Evolutionary conservation across 2,888 invertebrate species (phyloP), one percentile per base, ranked within the genome.

Genomic region (Dorcus hopei): DNA sequence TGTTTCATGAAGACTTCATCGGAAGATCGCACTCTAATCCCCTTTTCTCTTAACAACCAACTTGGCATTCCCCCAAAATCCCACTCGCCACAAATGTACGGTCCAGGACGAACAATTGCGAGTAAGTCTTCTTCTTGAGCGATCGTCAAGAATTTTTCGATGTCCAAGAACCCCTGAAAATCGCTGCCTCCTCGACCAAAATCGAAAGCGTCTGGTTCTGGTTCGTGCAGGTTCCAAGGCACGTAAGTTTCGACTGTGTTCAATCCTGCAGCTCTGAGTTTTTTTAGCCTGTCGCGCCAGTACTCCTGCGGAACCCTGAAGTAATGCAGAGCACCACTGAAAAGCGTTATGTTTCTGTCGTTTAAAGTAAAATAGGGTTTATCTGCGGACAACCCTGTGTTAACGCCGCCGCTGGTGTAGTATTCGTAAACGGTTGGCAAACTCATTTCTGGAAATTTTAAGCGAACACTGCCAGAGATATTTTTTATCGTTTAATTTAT

Each of bases 21-120:
- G 9, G 69, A 71, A 4, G 75, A 73, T 48, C 76, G 59, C 2
- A 74, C 61, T 64, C 77, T 77, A 75, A 84, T 81, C 16, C 77
- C 70, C 1, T 79, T 77, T 63, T 82, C 80, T 38, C 76, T 70
- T 40, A 83, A 71, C 38, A 69, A 61, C 66, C 67, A 69, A 45
- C 64, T 62, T 7, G 73, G 74, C 40, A 76, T 61, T 5, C 79
- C 78, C 26, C 79, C 79, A 58, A 75, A 78, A 60, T 96, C 95
- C 78, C 94, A 87, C 80, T 97, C 96, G 9, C 91, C 93, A 76
- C 94, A 94, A 67, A 96, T 95, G 70, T 93, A 97, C 0, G 96
- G 96, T 0, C 96, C 96, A 0, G 93, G 88, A 26, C 96, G 80
- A 1, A 96, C 78, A 49, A 95, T 84, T 1, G 94, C 93, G 23